phyloP scores from a whole-genome alignment of 1,140 invertebrate genomes.

The Luehdorfia chinensis region DNA sequence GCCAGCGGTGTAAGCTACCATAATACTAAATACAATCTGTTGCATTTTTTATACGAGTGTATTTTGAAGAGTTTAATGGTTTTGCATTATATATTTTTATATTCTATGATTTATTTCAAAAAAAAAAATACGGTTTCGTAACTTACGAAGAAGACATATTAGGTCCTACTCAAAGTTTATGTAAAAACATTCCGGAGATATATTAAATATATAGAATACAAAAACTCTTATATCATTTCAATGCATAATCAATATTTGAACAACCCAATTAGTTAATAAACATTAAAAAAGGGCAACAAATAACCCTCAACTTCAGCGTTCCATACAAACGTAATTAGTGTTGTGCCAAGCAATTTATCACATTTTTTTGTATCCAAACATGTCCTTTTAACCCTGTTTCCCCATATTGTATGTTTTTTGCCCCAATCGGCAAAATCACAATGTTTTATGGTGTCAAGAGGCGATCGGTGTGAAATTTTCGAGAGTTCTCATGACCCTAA shows the following conservation, averaged over 20 bases:
- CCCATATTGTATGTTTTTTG: conserved; percentile 46
- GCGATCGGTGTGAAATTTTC: conserved; percentile 55
- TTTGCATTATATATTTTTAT: too few species aligned
- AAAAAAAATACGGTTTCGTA: too few species aligned
- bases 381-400: conserved; percentile 59
- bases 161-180: too few species aligned
- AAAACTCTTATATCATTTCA: too few species aligned
- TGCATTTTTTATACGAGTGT: conserved; percentile 41
- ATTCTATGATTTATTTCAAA: too few species aligned
- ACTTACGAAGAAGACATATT: too few species aligned
- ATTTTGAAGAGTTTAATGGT: conserved; percentile 45
- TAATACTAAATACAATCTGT: conserved; percentile 58
- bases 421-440: conserved; percentile 45
- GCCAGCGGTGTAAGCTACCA: conserved; percentile 58
- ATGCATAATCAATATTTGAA: too few species aligned
- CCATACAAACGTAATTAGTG: conserved; percentile 72
- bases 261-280: too few species aligned
- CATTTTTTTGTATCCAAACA: conserved; percentile 65
- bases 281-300: conserved; percentile 37
- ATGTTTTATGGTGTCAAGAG: conserved; percentile 61
- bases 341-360: conserved; percentile 52
- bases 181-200: too few species aligned
- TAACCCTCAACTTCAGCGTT: conserved; percentile 38
- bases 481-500: conserved; percentile 57
- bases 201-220: too few species aligned